Conservation (phyloP, 2,797 vertebrate genomes). For the Sarcoramphus papa region DNA sequence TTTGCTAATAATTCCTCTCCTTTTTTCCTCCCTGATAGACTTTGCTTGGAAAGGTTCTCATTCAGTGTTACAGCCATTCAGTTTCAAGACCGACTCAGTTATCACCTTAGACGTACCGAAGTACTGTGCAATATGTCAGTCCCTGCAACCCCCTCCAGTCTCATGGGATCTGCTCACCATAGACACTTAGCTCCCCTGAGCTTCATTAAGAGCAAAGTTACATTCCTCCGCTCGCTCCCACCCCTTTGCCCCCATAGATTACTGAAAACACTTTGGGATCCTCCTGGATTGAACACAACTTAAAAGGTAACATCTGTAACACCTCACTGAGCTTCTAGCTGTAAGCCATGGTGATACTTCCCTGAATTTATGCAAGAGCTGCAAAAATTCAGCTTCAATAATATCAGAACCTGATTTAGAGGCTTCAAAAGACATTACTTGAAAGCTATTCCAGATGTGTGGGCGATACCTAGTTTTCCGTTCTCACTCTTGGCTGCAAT, state of each 20-base stretch:
- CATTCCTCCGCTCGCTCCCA: background rate
- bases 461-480: background rate
- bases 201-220: background rate
- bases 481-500: background rate
- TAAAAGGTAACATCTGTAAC: background rate
- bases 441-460: conserved; percentile 13
- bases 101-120: background rate
- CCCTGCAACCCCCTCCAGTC: background rate
- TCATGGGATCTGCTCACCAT: background rate
- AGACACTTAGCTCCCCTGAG: background rate
- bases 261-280: background rate
- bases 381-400: background rate
- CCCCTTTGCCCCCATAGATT: background rate
- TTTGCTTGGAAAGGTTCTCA: background rate
- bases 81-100: background rate
- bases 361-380: background rate
- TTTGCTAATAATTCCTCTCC: background rate
- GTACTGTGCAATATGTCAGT: background rate
- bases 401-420: background rate
- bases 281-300: background rate
- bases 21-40: background rate
- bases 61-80: background rate
- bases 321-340: background rate
- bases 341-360: background rate
- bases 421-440: background rate